Conservation (phyloP, 2,797 vertebrate species). For the Onychomys leucogaster region DNA sequence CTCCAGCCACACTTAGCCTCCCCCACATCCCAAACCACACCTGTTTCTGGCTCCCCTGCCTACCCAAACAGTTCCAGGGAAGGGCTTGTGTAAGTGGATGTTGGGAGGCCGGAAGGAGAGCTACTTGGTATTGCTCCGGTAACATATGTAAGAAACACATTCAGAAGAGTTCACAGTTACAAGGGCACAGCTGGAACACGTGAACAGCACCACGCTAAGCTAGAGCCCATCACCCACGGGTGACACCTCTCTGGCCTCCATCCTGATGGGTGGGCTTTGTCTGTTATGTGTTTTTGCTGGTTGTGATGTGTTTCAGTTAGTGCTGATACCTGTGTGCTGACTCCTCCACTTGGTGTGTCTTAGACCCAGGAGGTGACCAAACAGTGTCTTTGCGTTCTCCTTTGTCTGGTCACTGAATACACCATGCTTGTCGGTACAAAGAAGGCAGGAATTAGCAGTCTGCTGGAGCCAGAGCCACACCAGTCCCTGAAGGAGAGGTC, state of each 20-base stretch:
- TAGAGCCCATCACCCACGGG: too few species aligned
- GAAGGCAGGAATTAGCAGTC: background rate
- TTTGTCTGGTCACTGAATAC: background rate
- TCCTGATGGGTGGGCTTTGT: background rate
- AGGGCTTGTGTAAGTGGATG: background rate
- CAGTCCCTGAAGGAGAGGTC: slow-evolving; percentile 22
- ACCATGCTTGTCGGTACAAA: background rate
- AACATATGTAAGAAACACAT: background rate
- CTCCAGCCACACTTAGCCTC: too few species aligned
- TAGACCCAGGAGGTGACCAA: background rate
- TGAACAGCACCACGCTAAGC: background rate
- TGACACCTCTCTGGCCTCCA: background rate
- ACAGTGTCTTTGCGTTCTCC: background rate
- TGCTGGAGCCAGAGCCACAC: background rate
- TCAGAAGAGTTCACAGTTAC: background rate
- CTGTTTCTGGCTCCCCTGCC: background rate
- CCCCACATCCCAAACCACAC: background rate
- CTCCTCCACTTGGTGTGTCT: fast-evolving
- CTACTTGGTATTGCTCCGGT: background rate
- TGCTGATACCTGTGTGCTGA: background rate
- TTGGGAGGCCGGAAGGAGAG: background rate
- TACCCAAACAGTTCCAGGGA: background rate
- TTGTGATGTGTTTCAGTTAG: background rate
- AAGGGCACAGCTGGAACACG: background rate
- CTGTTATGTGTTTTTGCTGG: background rate